Evolutionary conservation across 1,140 invertebrate genomes (phyloP).

Genomic region (Pseudomyrmex gracilis): DNA sequence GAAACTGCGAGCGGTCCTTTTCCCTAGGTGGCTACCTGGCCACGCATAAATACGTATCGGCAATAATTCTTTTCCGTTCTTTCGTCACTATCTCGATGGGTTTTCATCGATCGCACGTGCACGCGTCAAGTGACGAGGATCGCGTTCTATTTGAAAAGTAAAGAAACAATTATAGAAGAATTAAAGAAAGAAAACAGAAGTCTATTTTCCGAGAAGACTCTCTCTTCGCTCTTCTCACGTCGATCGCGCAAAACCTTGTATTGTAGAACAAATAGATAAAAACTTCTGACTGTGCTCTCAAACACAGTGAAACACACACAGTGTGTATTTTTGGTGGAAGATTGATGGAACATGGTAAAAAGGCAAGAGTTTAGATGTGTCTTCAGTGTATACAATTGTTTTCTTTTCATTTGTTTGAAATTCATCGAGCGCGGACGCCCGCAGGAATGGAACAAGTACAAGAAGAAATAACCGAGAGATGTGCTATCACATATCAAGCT

Average conservation of each 20-base stretch:
- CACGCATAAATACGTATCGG: constrained; percentile 43
- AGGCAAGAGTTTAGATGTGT: constrained; percentile 53
- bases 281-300: neutral
- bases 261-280: constrained; percentile 18
- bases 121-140: too few relatives aligned
- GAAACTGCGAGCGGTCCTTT: constrained; percentile 52
- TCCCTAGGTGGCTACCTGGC: constrained; percentile 23
- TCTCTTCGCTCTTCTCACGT: neutral
- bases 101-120: neutral
- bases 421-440: constrained; percentile 69
- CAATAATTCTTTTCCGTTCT: constrained; percentile 42
- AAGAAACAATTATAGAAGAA: neutral
- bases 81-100: neutral
- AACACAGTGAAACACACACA: too few relatives aligned
- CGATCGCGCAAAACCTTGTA: constrained; percentile 10
- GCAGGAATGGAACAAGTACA: constrained; percentile 22
- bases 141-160: too few relatives aligned
- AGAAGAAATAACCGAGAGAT: constrained; percentile 42
- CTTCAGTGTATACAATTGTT: constrained; percentile 68
- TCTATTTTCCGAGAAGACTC: neutral
- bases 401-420: constrained; percentile 77
- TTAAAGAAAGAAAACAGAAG: neutral
- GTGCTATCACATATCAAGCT: constrained; percentile 29
- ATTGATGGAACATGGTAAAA: constrained; percentile 47
- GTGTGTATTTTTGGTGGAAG: neutral